phyloP scores from a whole-genome alignment of 2,888 invertebrate genomes.

The Sinopyrophorus schimmeli region DNA sequence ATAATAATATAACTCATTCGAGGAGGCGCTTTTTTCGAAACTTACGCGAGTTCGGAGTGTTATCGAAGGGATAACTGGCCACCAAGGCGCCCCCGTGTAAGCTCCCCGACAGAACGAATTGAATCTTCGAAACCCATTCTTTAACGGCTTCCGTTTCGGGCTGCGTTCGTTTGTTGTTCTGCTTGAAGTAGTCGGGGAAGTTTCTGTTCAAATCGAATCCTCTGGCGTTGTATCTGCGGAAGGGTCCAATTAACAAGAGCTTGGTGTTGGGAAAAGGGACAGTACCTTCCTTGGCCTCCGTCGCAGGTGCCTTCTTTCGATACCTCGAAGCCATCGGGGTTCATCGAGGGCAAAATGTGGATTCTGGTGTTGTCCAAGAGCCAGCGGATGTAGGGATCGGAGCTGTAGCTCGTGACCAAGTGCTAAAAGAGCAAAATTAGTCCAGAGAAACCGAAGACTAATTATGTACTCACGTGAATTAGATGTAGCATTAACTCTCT shows the following conservation, averaged over 20 bases:
- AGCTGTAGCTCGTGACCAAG: constrained; percentile 78
- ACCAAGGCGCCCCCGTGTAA: constrained; percentile 94
- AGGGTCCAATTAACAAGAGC: background rate
- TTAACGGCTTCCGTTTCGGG: constrained; percentile 95
- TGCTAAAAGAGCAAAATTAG: constrained; percentile 63
- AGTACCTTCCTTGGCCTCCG: constrained; percentile 82
- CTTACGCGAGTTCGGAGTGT: constrained; percentile 92
- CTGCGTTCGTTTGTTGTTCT: constrained; percentile 83
- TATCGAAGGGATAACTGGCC: constrained; percentile 96
- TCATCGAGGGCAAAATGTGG: constrained; percentile 97
- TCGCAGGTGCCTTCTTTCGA: constrained; percentile 89
- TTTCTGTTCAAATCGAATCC: constrained; percentile 93
- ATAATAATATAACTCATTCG: constrained; percentile 34
- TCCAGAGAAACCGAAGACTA: background rate
- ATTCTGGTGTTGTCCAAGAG: constrained; percentile 93
- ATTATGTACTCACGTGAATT: constrained; percentile 75
- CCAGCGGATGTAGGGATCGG: constrained; percentile 86
- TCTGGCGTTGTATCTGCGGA: constrained; percentile 77
- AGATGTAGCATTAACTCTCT: constrained; percentile 91
- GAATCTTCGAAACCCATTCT: constrained; percentile 90
- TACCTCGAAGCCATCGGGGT: constrained; percentile 96
- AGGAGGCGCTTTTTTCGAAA: constrained; percentile 33
- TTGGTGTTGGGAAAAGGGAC: background rate
- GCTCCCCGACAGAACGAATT: constrained; percentile 92
- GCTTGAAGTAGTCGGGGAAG: constrained; percentile 93